These are phyloP conservation scores for Lasioglossum zephyrum DNA, from an alignment of 2,888 invertebrate species.

Conservation along the genomic window DNA sequence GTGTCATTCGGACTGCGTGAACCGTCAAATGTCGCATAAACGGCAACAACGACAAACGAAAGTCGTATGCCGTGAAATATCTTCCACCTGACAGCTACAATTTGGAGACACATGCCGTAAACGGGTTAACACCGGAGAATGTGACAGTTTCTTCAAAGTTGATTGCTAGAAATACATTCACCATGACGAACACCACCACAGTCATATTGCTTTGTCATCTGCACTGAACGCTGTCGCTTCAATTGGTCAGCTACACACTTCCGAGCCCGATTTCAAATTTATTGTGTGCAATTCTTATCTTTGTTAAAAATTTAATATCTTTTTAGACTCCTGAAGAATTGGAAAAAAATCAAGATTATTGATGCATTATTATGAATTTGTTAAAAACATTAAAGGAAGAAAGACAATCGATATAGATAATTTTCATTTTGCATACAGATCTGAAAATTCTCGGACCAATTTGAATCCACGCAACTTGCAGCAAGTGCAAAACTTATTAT, in stretches of 20 bases:
- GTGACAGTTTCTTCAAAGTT: background rate
- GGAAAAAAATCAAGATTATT: background rate
- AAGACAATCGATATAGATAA: too few relatives aligned
- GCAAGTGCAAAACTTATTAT: background rate
- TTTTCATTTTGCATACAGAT: too few relatives aligned
- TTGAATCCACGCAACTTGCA: background rate
- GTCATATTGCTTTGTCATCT: background rate
- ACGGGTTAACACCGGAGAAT: background rate
- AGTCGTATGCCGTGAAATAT: background rate
- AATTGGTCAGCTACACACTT: background rate
- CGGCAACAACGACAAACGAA: background rate
- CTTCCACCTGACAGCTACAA: constrained; percentile 13
- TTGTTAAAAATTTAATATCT: too few relatives aligned
- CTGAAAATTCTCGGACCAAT: background rate
- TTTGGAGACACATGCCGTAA: background rate
- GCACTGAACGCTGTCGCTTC: background rate
- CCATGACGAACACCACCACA: background rate
- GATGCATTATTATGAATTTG: background rate
- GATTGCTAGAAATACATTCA: background rate
- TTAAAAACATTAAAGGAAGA: background rate
- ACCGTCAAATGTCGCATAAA: background rate
- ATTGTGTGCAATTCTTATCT: background rate
- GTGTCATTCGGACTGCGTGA: background rate
- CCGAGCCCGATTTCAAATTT: background rate
- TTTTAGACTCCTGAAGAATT: too few relatives aligned